phyloP scores from a whole-genome alignment of 2,888 invertebrate genomes.

The Pollenia griseotomentosa region DNA sequence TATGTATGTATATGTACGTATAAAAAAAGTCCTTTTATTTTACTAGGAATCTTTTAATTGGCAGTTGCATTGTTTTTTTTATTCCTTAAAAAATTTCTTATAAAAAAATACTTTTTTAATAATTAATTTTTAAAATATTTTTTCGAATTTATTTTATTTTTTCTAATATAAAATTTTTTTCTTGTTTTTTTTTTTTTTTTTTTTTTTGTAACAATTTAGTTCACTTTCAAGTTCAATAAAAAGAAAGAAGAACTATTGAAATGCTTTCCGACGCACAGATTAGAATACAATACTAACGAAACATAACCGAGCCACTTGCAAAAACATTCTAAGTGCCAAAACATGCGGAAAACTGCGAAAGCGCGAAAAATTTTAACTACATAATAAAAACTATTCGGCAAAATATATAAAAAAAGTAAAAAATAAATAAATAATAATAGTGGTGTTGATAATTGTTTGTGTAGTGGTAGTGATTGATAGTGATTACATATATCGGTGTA shows the following conservation, averaged over 20 bases:
- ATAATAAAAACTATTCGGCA: conserved; percentile 67
- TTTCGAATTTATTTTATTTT: background rate
- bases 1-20: no score
- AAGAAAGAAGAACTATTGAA: conserved; percentile 47
- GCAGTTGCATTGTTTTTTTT: background rate
- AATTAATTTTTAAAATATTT: background rate
- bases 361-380: conserved; percentile 71
- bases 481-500: conserved; percentile 49
- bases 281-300: conserved; percentile 72
- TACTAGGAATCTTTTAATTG: background rate
- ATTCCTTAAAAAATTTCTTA: background rate
- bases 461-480: conserved; percentile 65
- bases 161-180: conserved; percentile 1
- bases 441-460: conserved; percentile 12
- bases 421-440: conserved; percentile 54
- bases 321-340: conserved; percentile 75
- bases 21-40: conserved; percentile 4
- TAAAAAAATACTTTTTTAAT: no score
- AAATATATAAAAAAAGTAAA: conserved; percentile 30
- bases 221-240: conserved; percentile 65
- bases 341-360: conserved; percentile 75
- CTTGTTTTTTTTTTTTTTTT: conserved; percentile 23
- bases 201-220: conserved; percentile 26
- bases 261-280: conserved; percentile 70
- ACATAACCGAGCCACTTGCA: conserved; percentile 75